These are phyloP conservation scores for Araneus ventricosus DNA, from an alignment of 1,140 invertebrate species.

Conservation along the genomic window DNA sequence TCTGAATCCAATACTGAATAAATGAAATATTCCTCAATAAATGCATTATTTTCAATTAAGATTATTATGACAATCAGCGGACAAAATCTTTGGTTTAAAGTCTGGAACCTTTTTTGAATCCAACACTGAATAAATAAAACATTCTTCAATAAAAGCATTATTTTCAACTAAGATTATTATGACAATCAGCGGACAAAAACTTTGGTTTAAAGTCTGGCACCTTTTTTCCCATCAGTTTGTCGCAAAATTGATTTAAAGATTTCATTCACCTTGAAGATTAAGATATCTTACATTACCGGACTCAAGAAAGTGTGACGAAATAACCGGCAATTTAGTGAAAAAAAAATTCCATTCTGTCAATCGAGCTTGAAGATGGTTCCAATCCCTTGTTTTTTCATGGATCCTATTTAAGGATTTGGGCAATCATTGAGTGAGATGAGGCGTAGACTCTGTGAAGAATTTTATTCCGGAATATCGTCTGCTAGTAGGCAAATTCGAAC, in stretches of 20 bases:
- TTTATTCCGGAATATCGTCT: not conserved
- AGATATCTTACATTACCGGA: not conserved
- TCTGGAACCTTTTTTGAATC: no score
- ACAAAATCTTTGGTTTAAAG: no score
- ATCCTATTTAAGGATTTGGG: not conserved
- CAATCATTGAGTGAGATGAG: conserved; percentile 1
- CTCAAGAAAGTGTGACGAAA: conserved; percentile 37
- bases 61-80: no score
- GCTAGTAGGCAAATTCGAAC: not conserved
- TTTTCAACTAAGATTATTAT: no score
- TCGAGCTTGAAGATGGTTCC: not conserved
- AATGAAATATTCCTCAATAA: no score
- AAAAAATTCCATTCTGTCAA: not conserved
- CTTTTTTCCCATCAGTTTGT: no score
- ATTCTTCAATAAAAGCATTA: no score
- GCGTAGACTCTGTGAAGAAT: not conserved
- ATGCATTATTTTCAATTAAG: no score
- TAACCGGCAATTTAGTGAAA: not conserved
- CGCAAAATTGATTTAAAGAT: not conserved
- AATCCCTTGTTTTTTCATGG: not conserved
- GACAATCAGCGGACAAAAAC: no score
- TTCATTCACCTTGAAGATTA: not conserved
- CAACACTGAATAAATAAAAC: no score
- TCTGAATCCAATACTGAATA: no score
- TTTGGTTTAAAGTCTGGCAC: no score